Evolutionary conservation across 2,888 invertebrate species (phyloP).

Genomic region (Bombyx huttoni): DNA sequence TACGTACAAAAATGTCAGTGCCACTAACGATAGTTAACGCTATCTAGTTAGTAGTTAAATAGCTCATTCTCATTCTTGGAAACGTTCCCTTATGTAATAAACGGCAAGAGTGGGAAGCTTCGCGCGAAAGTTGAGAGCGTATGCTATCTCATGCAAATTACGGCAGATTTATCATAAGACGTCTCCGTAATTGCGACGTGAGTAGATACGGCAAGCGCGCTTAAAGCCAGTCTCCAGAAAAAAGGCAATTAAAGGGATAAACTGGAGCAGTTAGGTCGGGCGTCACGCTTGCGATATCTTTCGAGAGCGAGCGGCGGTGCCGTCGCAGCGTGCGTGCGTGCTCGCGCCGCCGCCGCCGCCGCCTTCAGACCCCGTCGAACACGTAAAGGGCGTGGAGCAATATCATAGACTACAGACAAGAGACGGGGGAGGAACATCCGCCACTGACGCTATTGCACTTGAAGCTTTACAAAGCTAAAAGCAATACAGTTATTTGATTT

Average conservation of each 20-base stretch:
- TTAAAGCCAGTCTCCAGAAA: conserved; percentile 65
- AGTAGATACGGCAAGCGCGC: conserved; percentile 65
- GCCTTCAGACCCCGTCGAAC: conserved; percentile 50
- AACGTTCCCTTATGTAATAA: conserved; percentile 68
- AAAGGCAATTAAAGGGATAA: conserved; percentile 71
- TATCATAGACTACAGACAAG: conserved; percentile 68
- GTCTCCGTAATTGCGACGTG: conserved; percentile 72
- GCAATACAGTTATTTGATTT: conserved; percentile 73
- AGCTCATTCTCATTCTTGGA: conserved; percentile 68
- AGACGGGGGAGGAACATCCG: conserved; percentile 63
- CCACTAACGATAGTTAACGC: conserved; percentile 42
- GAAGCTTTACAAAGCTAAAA: conserved; percentile 71
- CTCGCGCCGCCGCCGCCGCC: conserved; percentile 30
- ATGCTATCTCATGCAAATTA: conserved; percentile 74
- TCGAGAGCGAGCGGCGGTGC: conserved; percentile 23
- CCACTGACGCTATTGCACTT: conserved; percentile 68
- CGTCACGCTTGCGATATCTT: conserved; percentile 58
- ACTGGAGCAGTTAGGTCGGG: conserved; percentile 62
- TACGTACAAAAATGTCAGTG: conserved; percentile 23
- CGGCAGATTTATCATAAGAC: conserved; percentile 72
- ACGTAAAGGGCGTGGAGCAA: conserved; percentile 71
- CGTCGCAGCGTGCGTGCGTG: conserved; percentile 31
- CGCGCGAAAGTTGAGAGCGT: conserved; percentile 71
- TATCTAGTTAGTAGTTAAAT: conserved; percentile 64
- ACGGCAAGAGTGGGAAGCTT: conserved; percentile 66